Evolutionary conservation across 2,797 vertebrate species (phyloP), one percentile per base, ranked within the genome.

Genomic region (Trematomus bernacchii): DNA sequence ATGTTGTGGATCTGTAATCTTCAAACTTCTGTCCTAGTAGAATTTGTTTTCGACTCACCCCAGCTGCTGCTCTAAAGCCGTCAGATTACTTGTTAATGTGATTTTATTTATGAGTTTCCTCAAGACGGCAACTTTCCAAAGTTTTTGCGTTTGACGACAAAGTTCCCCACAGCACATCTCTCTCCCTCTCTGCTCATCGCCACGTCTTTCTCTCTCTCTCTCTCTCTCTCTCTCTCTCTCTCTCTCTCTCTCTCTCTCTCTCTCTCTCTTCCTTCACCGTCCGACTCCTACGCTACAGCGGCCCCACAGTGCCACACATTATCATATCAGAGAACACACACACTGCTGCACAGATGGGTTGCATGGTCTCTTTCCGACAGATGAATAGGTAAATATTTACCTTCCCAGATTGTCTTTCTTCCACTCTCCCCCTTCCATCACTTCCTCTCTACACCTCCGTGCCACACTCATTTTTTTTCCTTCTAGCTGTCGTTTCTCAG

Each of bases 361-460:
- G 67, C 64, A 59, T 62, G 71, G 64, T 85, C 79, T 85, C 87
- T 82, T 77, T 85, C 86, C 50, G 42, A 77, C 82, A 91, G 82
- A 91, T 89, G 86, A 91, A 90, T 85, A 80, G 63, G 85, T 91
- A 92, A 93, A 92, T 94, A 93, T 94, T 95, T 94, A 93, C 91
- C 85, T 89, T 85, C 79, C 87, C 89, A 91, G 90, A 93, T 92
- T 91, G 90, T 89, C 84, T 92, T 82, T 80, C 67, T 83, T 83
- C 82, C 72, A 21, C 44, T 70, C 67, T 85, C 84, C 77, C 85
- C 82, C 80, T 76, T 84, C 84, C 66, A 76, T 80, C 67, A 77
- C 62, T 87, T 68, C 76, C 68, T 87, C 70, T 76, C 42, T 66
- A 77, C 66, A 77, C 75, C 83, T 73, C 62, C 53, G 37, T 27